Evolutionary conservation across 2,797 vertebrate genomes (phyloP).

Genomic region (Cacajao melanocephalus): DNA sequence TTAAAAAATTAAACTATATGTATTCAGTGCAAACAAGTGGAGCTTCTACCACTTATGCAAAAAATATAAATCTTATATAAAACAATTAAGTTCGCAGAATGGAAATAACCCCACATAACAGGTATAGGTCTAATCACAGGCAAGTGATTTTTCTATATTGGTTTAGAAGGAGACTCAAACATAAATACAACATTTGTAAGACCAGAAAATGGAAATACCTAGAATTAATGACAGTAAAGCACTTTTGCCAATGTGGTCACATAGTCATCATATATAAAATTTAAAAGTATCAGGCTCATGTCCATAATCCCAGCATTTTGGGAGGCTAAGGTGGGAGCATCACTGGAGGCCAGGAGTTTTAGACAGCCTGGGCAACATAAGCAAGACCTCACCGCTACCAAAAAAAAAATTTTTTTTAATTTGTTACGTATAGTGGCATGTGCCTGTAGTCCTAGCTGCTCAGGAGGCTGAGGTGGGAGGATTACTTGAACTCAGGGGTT

Average conservation of each 20-base stretch:
- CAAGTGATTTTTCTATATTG: neutral
- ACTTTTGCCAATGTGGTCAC: conserved; percentile 20
- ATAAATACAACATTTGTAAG: conserved; percentile 30
- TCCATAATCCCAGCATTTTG: too few species aligned
- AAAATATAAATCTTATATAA: neutral
- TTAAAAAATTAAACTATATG: conserved; percentile 1
- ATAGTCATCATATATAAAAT: conserved; percentile 21
- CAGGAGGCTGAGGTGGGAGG: too few species aligned
- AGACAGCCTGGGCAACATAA: too few species aligned
- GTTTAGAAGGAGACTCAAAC: conserved; percentile 19
- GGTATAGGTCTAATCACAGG: neutral
- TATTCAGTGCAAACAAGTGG: conserved; percentile 19
- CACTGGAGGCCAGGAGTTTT: too few species aligned
- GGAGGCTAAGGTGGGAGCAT: too few species aligned
- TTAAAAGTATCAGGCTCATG: too few species aligned
- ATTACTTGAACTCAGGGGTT: too few species aligned
- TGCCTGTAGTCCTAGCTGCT: too few species aligned
- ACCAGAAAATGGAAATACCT: conserved; percentile 15
- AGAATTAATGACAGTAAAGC: conserved; percentile 23
- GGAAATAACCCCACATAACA: conserved; percentile 22
- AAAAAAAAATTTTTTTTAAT: too few species aligned
- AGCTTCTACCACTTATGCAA: neutral
- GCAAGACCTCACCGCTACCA: too few species aligned
- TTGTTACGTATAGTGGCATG: too few species aligned
- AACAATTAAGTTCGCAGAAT: conserved; percentile 20